Evolutionary conservation across 2,113 vertebrate genomes (phyloP).

Genomic region (Petroica traversi): DNA sequence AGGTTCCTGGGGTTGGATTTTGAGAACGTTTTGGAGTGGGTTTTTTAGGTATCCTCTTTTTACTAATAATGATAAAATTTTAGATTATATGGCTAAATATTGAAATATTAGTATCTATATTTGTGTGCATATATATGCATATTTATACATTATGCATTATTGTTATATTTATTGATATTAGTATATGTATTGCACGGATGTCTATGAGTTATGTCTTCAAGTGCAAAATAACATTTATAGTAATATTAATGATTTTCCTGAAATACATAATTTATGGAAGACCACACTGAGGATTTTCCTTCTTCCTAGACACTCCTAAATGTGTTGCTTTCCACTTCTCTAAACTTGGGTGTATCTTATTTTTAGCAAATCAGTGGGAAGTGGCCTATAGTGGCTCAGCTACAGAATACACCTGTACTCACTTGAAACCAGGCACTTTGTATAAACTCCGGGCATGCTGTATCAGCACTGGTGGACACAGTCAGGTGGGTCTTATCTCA

Average conservation of each 20-base stretch:
- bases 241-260: not conserved
- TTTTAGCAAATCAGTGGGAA: constrained; percentile 87
- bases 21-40: not conserved
- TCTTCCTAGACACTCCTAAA: not conserved
- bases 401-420: constrained; percentile 86
- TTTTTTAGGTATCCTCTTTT: not conserved
- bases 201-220: not conserved
- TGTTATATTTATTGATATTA: not conserved
- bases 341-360: not conserved
- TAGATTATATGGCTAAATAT: not conserved
- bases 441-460: constrained; percentile 92
- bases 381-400: constrained; percentile 90
- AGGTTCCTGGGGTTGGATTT: not conserved
- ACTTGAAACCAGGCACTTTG: constrained; percentile 89
- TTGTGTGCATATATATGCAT: not conserved
- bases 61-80: not conserved
- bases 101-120: not conserved
- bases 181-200: not conserved
- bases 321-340: not conserved
- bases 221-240: not conserved
- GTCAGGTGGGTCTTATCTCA: constrained; percentile 77
- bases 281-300: not conserved
- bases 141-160: not conserved
- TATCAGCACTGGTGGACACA: constrained; percentile 95
- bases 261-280: not conserved